phyloP scores from a whole-genome alignment of 2,888 invertebrate genomes.

The Polydrusus tereticollis region DNA sequence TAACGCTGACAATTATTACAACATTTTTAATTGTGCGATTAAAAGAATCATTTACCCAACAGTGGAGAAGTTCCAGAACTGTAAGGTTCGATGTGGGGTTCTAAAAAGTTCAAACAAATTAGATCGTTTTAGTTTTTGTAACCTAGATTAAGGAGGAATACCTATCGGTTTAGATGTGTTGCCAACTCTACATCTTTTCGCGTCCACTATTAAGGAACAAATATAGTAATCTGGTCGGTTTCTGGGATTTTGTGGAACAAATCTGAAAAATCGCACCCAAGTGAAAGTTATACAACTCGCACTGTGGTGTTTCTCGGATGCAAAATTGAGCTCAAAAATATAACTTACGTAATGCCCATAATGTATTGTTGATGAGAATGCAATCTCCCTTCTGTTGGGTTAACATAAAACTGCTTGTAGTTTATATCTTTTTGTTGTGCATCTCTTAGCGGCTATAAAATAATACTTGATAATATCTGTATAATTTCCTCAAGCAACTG shows the following conservation, averaged over 20 bases:
- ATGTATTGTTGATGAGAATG: conserved; percentile 51
- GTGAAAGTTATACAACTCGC: no score
- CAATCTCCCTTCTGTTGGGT: conserved; percentile 56
- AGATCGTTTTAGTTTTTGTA: background rate
- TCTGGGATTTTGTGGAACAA: conserved; percentile 1
- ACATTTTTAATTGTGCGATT: background rate
- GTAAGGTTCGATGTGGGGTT: background rate
- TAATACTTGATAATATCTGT: background rate
- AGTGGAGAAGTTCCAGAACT: background rate
- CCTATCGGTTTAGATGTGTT: conserved; percentile 1
- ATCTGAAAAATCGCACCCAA: no score
- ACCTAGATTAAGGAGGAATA: background rate
- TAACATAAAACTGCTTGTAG: conserved; percentile 53
- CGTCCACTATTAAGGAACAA: conserved; percentile 26
- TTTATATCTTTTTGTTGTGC: conserved; percentile 46
- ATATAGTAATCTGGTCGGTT: conserved; percentile 25
- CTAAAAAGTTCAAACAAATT: background rate
- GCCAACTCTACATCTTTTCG: conserved; percentile 30
- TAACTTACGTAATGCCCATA: conserved; percentile 54
- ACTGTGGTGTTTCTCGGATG: background rate
- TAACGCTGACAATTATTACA: background rate
- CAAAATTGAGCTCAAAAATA: background rate
- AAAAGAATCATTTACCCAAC: background rate
- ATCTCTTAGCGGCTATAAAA: conserved; percentile 50
- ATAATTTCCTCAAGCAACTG: background rate